Base-by-base conservation (phyloP, 2,113 vertebrate species). In the Mesembrinibis cayennensis region DNA sequence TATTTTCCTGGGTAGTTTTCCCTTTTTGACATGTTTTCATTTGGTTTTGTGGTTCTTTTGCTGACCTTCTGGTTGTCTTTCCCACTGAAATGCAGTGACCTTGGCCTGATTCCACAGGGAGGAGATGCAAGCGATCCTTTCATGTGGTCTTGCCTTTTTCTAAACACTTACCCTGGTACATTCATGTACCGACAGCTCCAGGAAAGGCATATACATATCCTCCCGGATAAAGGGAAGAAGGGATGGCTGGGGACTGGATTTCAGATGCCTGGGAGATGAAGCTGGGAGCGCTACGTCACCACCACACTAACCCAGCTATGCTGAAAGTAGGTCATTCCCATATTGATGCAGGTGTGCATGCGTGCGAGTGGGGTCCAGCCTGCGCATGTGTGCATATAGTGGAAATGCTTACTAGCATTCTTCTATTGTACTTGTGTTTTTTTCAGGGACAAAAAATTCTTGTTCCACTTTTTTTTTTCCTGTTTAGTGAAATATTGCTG, bases 1-100 rank as follows among this genome's bases (percentile, higher is more conserved):
- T 87, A 44, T 94, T 96, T 97, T 97, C 70, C 83, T 91, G 81
- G 87, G 81, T 94, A 88, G 89, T 96, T 97, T 95, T 94, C 93
- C 90, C 89, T 97, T 97, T 96, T 76, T 85, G 81, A 96, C 56
- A 47, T 95, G 83, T 84, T 97, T 92, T 91, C 70, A 50, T 95
- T 95, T 95, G 89, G 87, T 85, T 93, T 94, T 88, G 89, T 93
- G 96, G 94, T 94, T 94, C 89, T 96, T 95, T 90, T 93, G 71
- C 78, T 93, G 91, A 94, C 82, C 91, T 94, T 87, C 87, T 97
- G 89, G 74, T 93, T 90, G 84, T 80, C 87, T 96, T 96, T 95
- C 95, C 91, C 96, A 95, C 93, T 96, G 95, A 94, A 94, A 95
- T 62, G 32, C 70, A 88, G 56, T 87, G 56, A n/a, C 58, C 70